phyloP scores from a whole-genome alignment of 1,140 invertebrate species.

The Meloidogyne floridensis region DNA sequence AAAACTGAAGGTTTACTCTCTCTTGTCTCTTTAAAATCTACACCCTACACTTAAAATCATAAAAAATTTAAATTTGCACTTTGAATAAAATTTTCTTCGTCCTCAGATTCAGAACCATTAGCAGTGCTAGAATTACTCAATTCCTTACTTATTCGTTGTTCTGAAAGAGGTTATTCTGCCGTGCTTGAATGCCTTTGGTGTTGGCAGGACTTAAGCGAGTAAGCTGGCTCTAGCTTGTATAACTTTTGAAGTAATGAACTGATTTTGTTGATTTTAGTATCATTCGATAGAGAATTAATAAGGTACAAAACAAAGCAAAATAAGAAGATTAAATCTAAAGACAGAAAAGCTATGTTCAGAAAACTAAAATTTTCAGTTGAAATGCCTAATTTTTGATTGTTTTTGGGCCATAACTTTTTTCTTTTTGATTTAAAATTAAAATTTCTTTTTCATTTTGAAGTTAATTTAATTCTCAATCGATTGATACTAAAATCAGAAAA shows the following conservation, averaged over 20 bases:
- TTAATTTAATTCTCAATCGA: not conserved
- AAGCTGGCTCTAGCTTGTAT: not conserved
- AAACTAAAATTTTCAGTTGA: not conserved
- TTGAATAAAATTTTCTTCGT: not conserved
- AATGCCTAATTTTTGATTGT: not conserved
- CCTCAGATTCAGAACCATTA: slow-evolving; percentile 21
- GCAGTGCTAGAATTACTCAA: slow-evolving; percentile 27
- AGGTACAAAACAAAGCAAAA: not conserved
- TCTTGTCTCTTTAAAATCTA: too few relatives aligned
- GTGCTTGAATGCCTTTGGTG: slow-evolving; percentile 40
- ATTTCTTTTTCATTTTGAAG: not conserved
- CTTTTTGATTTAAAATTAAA: not conserved
- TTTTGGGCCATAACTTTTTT: not conserved
- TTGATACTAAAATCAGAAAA: not conserved
- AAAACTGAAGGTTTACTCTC: too few relatives aligned
- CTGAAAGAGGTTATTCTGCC: slow-evolving; percentile 37
- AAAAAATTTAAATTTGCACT: not conserved
- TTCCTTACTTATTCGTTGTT: slow-evolving; percentile 26
- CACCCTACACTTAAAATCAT: not conserved
- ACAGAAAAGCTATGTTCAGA: not conserved
- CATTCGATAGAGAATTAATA: not conserved
- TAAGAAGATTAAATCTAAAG: not conserved
- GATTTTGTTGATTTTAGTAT: not conserved
- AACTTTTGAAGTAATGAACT: not conserved
- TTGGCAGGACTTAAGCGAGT: slow-evolving; percentile 35